These are phyloP conservation scores for Crypturellus tataupa DNA, from an alignment of 2,797 vertebrate genomes.

Conservation along the genomic window DNA sequence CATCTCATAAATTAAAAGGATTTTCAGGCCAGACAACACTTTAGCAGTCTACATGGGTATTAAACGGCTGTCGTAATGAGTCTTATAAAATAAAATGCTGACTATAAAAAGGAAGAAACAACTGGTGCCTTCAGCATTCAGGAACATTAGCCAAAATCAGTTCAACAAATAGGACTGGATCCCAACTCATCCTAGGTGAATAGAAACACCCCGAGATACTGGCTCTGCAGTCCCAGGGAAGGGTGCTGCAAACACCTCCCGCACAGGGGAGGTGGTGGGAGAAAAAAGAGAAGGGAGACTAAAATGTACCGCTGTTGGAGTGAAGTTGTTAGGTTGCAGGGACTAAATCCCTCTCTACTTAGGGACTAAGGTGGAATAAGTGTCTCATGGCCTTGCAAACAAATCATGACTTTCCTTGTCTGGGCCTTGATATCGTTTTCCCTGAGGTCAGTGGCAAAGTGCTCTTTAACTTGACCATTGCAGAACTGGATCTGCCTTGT, in stretches of 20 bases:
- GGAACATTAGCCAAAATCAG: background rate
- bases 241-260: background rate
- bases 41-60: background rate
- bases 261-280: fast-evolving
- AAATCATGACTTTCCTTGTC: background rate
- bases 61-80: background rate
- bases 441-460: background rate
- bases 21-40: background rate
- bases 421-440: background rate
- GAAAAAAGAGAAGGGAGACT: background rate
- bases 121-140: background rate
- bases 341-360: background rate
- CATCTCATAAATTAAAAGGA: background rate
- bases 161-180: background rate
- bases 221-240: background rate
- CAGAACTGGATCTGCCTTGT: background rate
- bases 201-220: background rate
- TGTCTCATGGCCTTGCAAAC: background rate
- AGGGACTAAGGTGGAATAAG: background rate
- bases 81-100: constrained; percentile 28
- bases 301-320: background rate
- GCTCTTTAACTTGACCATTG: background rate
- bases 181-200: background rate
- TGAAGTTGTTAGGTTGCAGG: background rate
- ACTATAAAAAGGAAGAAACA: background rate